Conservation (phyloP, 2,797 vertebrate species). For the Holocentrus rufus region DNA sequence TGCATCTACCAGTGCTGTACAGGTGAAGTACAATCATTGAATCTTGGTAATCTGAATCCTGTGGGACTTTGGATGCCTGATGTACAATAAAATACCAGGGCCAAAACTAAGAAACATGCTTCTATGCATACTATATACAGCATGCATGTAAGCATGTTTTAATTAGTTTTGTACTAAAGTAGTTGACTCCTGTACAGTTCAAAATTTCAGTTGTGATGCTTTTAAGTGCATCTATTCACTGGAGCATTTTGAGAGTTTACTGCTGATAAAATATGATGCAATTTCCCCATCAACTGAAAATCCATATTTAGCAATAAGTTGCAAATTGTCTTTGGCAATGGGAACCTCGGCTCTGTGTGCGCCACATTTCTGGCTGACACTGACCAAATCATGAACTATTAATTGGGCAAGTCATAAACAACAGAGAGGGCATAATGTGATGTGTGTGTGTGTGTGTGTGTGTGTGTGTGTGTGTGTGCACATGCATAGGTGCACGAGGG, state of each 20-base stretch:
- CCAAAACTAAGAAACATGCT: no score
- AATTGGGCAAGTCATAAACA: slow-evolving; percentile 44
- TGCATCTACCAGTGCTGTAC: no score
- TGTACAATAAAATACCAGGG: no score
- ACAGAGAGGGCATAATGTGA: not conserved
- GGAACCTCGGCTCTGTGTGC: slow-evolving; percentile 29
- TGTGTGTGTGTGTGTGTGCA: slow-evolving; percentile 14
- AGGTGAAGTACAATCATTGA: no score
- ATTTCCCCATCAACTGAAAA: not conserved
- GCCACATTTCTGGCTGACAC: slow-evolving; percentile 41
- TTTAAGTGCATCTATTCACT: not conserved
- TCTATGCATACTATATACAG: no score
- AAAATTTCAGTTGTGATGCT: not conserved
- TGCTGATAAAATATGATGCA: slow-evolving; percentile 1
- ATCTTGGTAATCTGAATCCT: no score
- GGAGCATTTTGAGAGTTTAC: not conserved
- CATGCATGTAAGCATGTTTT: no score
- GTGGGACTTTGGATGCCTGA: no score
- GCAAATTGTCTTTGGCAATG: not conserved
- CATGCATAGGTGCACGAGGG: not conserved
- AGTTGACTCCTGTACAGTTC: no score
- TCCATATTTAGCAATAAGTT: not conserved
- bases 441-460: slow-evolving; percentile 21
- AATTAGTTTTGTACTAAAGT: no score
- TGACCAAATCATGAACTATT: slow-evolving; percentile 65